These are phyloP conservation scores for Conus canariensis DNA, from an alignment of 2,888 invertebrate species.

Conservation along the genomic window DNA sequence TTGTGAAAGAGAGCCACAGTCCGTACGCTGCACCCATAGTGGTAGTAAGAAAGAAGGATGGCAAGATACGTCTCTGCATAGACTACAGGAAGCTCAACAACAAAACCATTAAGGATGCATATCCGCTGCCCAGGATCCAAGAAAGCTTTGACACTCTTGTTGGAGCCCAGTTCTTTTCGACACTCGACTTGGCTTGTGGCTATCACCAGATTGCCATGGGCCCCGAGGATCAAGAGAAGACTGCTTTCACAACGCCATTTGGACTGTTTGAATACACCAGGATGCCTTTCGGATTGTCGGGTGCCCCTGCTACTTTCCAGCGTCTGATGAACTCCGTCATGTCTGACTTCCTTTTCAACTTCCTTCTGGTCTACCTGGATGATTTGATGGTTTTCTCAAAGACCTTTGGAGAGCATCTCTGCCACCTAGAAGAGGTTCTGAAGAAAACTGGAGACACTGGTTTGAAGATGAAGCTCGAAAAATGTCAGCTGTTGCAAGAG, in stretches of 20 bases:
- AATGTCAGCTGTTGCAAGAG: slow-evolving; percentile 30
- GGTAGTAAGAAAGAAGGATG: slow-evolving; percentile 21
- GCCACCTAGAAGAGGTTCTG: slow-evolving; percentile 32
- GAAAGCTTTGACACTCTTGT: slow-evolving; percentile 25
- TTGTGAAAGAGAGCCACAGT: too few species aligned
- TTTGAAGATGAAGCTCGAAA: slow-evolving; percentile 50
- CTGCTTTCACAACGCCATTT: slow-evolving; percentile 35
- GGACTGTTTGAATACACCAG: slow-evolving; percentile 32
- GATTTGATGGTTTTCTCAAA: slow-evolving; percentile 28
- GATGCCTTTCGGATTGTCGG: slow-evolving; percentile 31
- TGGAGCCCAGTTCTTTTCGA: slow-evolving; percentile 28
- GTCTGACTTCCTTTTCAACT: slow-evolving; percentile 35
- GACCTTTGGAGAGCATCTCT: slow-evolving; percentile 42
- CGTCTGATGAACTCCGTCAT: slow-evolving; percentile 38
- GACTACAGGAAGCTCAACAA: slow-evolving; percentile 26
- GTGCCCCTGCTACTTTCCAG: slow-evolving; percentile 34
- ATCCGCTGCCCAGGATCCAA: slow-evolving; percentile 26
- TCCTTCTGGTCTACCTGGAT: slow-evolving; percentile 35
- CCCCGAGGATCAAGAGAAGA: slow-evolving; percentile 25
- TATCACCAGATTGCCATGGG: slow-evolving; percentile 43
- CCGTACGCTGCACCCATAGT: slow-evolving; percentile 32
- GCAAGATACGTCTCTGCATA: slow-evolving; percentile 22
- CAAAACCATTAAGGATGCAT: slow-evolving; percentile 5
- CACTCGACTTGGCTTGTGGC: slow-evolving; percentile 36
- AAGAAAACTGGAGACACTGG: slow-evolving; percentile 41